Base-by-base conservation (phyloP, 1,140 invertebrate species). In the Brachionus paranguensis region DNA sequence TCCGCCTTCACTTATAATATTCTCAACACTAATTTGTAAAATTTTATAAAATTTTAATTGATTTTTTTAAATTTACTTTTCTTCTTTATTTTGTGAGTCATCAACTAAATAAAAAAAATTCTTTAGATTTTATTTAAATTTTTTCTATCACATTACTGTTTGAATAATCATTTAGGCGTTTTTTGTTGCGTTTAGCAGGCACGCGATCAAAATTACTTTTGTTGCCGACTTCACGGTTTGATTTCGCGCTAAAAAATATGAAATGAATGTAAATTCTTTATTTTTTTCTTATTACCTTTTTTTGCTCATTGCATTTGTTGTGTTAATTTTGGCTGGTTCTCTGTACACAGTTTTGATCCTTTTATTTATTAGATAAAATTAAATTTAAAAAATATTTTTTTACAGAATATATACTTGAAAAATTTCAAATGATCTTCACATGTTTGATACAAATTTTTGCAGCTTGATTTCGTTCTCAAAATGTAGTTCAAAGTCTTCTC, bases 391-490 rank as follows among this genome's bases (percentile, higher is more conserved):
- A 37, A 7, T 6, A 37, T 7, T 5, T 37, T 37, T 37, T 7
- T 37, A 6, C 5, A 37, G 5, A 37, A 37, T 27, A 29, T n/a
- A 1, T 79, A 81, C 78, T 81, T 81, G 33, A 81, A 81, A 64
- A 81, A 81, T 81, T 81, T 81, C n/a, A 81, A 14, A 65, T 81
- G 78, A 41, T 81, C 78, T 12, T 60, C 53, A 24, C 78, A 81
- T 10, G 53, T 81, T 45, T 81, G 37, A 43, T 45, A 81, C 7
- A 81, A 27, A 64, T 81, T 17, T 47, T 41, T 68, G 24, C 78
- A 81, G 14, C 53, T 81, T 12, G 55, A 20, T 81, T 68, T 81
- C 0, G 78, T 64, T 43, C 17, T 68, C 24, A 81, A 68, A 81
- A 24, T 64, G 27, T 33, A 81, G 24, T 17, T 29, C 4, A 41